phyloP scores from a whole-genome alignment of 1,140 invertebrate species.

The Habropoda laboriosa region DNA sequence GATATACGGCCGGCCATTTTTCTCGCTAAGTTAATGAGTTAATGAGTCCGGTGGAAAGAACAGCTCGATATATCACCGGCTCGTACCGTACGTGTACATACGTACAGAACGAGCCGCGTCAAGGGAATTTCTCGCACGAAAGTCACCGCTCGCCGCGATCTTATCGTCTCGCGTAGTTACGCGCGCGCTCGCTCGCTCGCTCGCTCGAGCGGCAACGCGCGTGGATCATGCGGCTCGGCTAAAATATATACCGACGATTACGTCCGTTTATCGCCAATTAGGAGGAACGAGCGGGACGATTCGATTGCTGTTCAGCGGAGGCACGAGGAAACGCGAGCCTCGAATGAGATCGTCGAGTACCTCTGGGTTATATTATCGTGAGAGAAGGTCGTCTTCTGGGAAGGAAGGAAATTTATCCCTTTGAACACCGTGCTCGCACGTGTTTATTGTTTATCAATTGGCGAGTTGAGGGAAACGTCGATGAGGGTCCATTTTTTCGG shows the following conservation, averaged over 20 bases:
- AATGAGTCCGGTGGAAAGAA: conserved; percentile 65
- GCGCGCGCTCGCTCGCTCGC: too few relatives aligned
- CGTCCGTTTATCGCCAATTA: conserved; percentile 50
- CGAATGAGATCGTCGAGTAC: background rate
- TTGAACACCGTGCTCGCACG: too few relatives aligned
- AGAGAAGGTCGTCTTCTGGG: background rate
- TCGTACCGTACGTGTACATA: background rate
- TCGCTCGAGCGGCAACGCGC: too few relatives aligned
- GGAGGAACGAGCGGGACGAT: conserved; percentile 12
- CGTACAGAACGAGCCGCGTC: background rate
- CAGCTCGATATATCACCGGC: conserved; percentile 64
- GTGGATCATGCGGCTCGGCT: conserved; percentile 7
- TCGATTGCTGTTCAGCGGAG: conserved; percentile 1
- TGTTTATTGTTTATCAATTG: too few relatives aligned
- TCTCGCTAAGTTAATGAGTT: conserved; percentile 65
- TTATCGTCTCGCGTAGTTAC: conserved; percentile 34
- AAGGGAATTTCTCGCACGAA: conserved; percentile 49
- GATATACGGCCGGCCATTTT: conserved; percentile 66
- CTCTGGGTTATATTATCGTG: background rate
- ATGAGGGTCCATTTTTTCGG: too few relatives aligned
- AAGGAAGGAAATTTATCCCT: background rate
- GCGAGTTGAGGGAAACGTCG: too few relatives aligned
- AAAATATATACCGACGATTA: conserved; percentile 48
- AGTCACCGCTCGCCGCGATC: conserved; percentile 34
- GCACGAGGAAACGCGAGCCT: conserved; percentile 4